phyloP scores from a whole-genome alignment of 2,888 invertebrate genomes.

The Agonopterix arenella region DNA sequence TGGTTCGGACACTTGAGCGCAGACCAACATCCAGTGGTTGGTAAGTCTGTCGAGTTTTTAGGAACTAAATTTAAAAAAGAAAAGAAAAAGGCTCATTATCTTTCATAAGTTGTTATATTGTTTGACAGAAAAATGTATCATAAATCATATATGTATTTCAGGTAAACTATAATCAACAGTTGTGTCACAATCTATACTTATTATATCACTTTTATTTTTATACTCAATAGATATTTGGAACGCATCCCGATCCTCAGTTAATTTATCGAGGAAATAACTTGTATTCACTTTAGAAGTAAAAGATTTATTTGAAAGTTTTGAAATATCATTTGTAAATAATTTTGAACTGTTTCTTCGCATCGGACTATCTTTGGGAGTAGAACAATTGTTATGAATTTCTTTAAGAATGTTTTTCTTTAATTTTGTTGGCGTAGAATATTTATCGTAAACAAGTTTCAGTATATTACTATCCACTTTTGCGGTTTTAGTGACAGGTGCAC shows the following conservation, averaged over 20 bases:
- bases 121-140: neutral
- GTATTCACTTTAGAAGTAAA: slow-evolving; percentile 35
- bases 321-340: slow-evolving; percentile 2
- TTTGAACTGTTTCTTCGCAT: slow-evolving; percentile 22
- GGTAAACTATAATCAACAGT: slow-evolving; percentile 56
- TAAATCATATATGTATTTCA: slow-evolving; percentile 36
- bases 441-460: slow-evolving; percentile 50
- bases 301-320: slow-evolving; percentile 21
- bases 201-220: slow-evolving; percentile 39
- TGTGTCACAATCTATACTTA: slow-evolving; percentile 34
- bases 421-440: slow-evolving; percentile 41
- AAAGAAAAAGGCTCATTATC: too few species aligned
- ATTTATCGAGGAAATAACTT: slow-evolving; percentile 74
- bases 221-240: slow-evolving; percentile 78
- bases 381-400: slow-evolving; percentile 46
- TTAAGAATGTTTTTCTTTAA: slow-evolving; percentile 30
- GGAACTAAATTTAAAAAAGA: too few species aligned
- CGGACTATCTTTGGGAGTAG: slow-evolving; percentile 57
- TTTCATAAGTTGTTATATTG: too few species aligned
- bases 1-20: too few species aligned
- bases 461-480: slow-evolving; percentile 50
- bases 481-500: slow-evolving; percentile 37
- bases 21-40: too few species aligned
- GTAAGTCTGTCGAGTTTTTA: too few species aligned
- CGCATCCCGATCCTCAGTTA: slow-evolving; percentile 70